Evolutionary conservation across 2,797 vertebrate species (phyloP), one percentile per base, ranked within the genome.

Genomic region (Acestrorhynchus altus): DNA sequence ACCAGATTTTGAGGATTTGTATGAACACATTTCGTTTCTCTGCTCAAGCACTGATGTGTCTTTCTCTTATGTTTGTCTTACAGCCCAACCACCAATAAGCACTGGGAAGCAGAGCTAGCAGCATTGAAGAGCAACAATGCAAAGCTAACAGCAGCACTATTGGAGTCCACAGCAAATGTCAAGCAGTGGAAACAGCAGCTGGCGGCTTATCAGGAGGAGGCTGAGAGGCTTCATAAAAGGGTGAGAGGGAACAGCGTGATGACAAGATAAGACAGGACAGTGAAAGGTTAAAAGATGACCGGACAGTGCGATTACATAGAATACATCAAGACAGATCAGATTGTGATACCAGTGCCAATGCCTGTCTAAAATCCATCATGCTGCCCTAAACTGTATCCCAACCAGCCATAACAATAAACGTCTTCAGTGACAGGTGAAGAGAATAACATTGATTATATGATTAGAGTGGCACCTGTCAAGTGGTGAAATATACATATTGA

Each of bases 151-250:
- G 96, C 98, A 54, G 97, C 98, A 71, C 94, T 99, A 85, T 91
- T 99, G 90, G 98, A 99, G 89, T 98, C 98, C 88, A 99, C 98
- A 83, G 98, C 96, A 93, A 99, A 98, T 0, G 98, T 99, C 81
- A 99, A 99, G 91, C 97, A 99, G 93, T 99, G 98, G 98, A 99
- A 99, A 85, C 98, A 98, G 85, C 98, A 99, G 81, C 95, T 99
- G 84, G 95, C 97, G 35, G 98, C 96, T 0, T 99, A 99, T 91
- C 97, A 99, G 89, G 98, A 99, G 85, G 98, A 99, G 93, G 98
- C 98, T 49, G 98, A 98, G 86, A 95, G 97, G 86, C 95, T 99
- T 86, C 98, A 99, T 90, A 99, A 98, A 90, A 92, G 97, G 90
- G 98, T 98, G 83, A 93, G 94, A 54, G 49, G 76, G 24, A 22